Conservation (phyloP, 2,113 vertebrate genomes). For the Heliornis fulica region DNA sequence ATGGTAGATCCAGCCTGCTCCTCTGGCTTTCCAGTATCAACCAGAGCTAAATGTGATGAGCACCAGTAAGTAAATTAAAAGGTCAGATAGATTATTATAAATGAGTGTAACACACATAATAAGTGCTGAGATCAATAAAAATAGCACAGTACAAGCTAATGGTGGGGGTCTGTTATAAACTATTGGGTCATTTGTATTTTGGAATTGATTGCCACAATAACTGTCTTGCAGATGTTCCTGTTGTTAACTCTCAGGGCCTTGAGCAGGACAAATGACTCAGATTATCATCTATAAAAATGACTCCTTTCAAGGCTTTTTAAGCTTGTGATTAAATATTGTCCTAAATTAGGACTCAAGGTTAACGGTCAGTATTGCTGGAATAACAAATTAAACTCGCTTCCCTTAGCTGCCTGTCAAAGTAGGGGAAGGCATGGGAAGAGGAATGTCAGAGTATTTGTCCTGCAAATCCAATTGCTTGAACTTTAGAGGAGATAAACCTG, state of each 20-base stretch:
- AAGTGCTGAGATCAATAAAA: constrained; percentile 8
- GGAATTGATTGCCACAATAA: neutral
- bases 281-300: neutral
- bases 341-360: constrained; percentile 14
- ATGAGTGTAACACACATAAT: neutral
- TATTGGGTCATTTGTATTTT: neutral
- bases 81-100: neutral
- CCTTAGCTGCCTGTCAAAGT: neutral
- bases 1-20: neutral
- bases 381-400: neutral
- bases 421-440: neutral
- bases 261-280: constrained; percentile 1
- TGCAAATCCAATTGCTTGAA: neutral
- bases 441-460: neutral
- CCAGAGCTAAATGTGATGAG: neutral
- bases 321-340: constrained; percentile 27
- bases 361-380: neutral
- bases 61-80: neutral
- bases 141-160: neutral
- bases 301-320: constrained; percentile 20
- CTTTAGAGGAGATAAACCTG: neutral
- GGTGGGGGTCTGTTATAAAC: neutral
- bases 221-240: neutral
- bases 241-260: constrained; percentile 7
- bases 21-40: neutral